Percentiles rank a stretch among this genome's conserved stretches.
These are phyloP conservation scores for Gobio occitaniae DNA, from an alignment of 2,797 vertebrate genomes.

Conservation along the genomic window DNA sequence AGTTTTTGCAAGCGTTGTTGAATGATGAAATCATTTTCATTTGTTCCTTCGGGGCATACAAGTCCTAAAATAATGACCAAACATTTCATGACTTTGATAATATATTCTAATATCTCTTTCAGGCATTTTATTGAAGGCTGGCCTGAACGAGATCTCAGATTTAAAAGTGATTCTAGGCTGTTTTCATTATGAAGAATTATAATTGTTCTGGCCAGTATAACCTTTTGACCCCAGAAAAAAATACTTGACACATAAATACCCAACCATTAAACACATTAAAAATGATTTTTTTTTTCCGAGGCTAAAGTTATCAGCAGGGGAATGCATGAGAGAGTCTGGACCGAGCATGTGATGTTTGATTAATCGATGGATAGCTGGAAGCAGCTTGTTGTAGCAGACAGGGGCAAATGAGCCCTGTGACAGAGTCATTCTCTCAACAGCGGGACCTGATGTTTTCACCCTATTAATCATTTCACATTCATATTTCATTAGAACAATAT, in stretches of 20 bases:
- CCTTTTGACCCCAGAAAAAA: conserved; percentile 25
- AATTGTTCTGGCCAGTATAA: conserved; percentile 4
- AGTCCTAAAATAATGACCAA: neutral
- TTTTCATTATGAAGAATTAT: neutral
- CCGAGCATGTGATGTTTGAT: conserved; percentile 68
- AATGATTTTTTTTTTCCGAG: neutral
- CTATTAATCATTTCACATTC: conserved; percentile 29
- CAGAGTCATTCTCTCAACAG: conserved; percentile 28
- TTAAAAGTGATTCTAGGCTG: neutral
- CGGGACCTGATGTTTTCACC: conserved; percentile 8
- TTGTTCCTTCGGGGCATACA: neutral
- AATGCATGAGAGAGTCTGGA: conserved; percentile 55
- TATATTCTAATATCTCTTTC: neutral
- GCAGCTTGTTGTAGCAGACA: conserved; percentile 59
- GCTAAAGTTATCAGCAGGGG: conserved; percentile 34
- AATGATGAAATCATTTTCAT: neutral
- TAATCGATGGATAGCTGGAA: conserved; percentile 68
- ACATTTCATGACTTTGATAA: neutral
- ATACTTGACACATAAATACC: neutral
- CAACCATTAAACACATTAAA: conserved; percentile 25
- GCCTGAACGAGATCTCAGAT: neutral
- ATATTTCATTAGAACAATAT: neutral
- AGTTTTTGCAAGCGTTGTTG: conserved; percentile 1
- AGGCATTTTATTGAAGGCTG: neutral
- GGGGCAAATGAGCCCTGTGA: conserved; percentile 52